Evolutionary conservation across 2,888 invertebrate species (phyloP).

Genomic region (Xylocampa areola): DNA sequence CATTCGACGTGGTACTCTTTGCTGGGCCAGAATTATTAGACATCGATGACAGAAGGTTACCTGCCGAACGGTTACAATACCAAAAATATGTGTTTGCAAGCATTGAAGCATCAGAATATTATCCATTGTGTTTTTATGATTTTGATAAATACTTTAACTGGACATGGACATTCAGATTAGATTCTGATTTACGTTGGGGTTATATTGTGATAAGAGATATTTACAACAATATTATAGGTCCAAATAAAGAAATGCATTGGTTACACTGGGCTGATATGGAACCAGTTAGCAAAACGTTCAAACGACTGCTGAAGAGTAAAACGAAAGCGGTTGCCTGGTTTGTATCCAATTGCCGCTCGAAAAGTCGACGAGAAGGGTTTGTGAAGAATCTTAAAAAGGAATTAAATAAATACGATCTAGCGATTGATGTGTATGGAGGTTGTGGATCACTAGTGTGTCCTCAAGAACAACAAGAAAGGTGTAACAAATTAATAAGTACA

Average conservation of each 20-base stretch:
- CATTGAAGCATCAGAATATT: slow-evolving; percentile 76
- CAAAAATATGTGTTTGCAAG: slow-evolving; percentile 78
- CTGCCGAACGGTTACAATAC: slow-evolving; percentile 64
- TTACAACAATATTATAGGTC: slow-evolving; percentile 69
- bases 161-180: slow-evolving; percentile 80
- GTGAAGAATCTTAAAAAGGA: slow-evolving; percentile 39
- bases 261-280: slow-evolving; percentile 66
- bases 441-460: slow-evolving; percentile 56
- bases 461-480: slow-evolving; percentile 55
- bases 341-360: slow-evolving; percentile 61
- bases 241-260: slow-evolving; percentile 75
- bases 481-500: slow-evolving; percentile 61
- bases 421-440: slow-evolving; percentile 58
- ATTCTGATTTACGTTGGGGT: slow-evolving; percentile 77
- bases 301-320: slow-evolving; percentile 59
- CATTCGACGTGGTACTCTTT: slow-evolving; percentile 76
- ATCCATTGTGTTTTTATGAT: slow-evolving; percentile 67
- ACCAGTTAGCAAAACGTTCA: slow-evolving; percentile 63
- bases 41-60: slow-evolving; percentile 47
- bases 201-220: slow-evolving; percentile 74
- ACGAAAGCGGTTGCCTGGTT: slow-evolving; percentile 68
- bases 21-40: slow-evolving; percentile 68
- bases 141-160: slow-evolving; percentile 78
- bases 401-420: slow-evolving; percentile 44
- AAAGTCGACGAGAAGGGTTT: slow-evolving; percentile 53